Evolutionary conservation across 2,113 vertebrate genomes (phyloP).

Genomic region (Sitta europaea): DNA sequence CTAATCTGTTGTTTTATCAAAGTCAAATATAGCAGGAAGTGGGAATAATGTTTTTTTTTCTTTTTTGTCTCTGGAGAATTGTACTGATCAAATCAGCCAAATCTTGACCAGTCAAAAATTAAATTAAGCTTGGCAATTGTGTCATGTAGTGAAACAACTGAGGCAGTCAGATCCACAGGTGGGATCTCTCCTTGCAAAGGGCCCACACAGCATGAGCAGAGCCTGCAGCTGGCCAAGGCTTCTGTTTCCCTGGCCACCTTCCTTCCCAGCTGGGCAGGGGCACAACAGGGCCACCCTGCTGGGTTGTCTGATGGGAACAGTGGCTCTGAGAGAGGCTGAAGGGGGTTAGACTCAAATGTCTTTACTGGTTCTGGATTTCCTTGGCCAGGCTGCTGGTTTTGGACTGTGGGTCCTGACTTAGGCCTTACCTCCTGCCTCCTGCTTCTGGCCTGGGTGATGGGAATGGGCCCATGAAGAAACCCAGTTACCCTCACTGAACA

Average conservation of each 20-base stretch:
- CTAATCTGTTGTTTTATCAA: not conserved
- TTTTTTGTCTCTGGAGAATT: not conserved
- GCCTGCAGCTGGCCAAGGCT: not conserved
- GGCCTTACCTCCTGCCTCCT: not conserved
- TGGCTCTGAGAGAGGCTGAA: not conserved
- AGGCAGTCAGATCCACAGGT: not conserved
- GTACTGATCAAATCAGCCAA: not conserved
- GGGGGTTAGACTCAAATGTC: not conserved
- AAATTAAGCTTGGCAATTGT: not conserved
- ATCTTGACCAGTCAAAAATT: not conserved
- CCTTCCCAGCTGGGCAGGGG: not conserved
- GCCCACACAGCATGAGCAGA: not conserved
- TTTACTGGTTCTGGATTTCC: not conserved
- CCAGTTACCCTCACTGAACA: not conserved
- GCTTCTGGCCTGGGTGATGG: not conserved
- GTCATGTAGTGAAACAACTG: rapidly evolving
- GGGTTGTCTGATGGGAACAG: not conserved
- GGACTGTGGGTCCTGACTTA: not conserved
- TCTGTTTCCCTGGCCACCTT: not conserved
- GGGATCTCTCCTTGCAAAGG: not conserved
- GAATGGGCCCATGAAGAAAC: not conserved
- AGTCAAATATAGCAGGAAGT: not conserved
- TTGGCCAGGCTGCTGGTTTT: not conserved
- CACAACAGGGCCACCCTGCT: not conserved
- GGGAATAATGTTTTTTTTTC: not conserved